Percentiles rank a stretch among this genome's conserved stretches.
These are phyloP conservation scores for Hyles euphorbiae DNA, from an alignment of 1,140 invertebrate genomes.

Conservation along the genomic window DNA sequence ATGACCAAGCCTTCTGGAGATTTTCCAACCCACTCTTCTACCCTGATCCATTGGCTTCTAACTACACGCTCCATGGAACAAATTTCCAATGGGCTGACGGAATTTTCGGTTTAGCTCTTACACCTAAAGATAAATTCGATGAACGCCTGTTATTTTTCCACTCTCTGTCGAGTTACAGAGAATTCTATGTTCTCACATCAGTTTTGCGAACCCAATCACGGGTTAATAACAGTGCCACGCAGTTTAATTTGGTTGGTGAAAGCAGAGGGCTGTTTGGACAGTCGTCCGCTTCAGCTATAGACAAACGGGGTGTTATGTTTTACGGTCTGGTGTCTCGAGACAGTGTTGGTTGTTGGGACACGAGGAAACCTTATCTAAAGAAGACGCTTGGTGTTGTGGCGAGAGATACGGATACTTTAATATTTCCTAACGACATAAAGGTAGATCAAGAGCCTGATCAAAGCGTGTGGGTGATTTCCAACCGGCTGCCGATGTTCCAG, in stretches of 20 bases:
- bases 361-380: slow-evolving; percentile 80
- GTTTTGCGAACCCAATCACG: slow-evolving; percentile 78
- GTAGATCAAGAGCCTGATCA: slow-evolving; percentile 82
- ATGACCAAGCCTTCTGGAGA: slow-evolving; percentile 81
- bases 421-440: slow-evolving; percentile 88
- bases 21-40: slow-evolving; percentile 85
- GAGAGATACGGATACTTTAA: slow-evolving; percentile 76
- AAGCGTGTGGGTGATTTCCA: slow-evolving; percentile 85
- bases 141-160: slow-evolving; percentile 85
- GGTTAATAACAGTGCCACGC: slow-evolving; percentile 72
- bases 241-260: slow-evolving; percentile 80
- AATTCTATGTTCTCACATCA: slow-evolving; percentile 83
- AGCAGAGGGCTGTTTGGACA: slow-evolving; percentile 80
- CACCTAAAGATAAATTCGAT: slow-evolving; percentile 73
- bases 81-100: slow-evolving; percentile 90
- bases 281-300: slow-evolving; percentile 82
- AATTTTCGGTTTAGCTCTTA: slow-evolving; percentile 84
- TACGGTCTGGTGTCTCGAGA: slow-evolving; percentile 85
- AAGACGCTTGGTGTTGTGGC: slow-evolving; percentile 79
- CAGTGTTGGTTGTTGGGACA: slow-evolving; percentile 88
- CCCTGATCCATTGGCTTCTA: slow-evolving; percentile 84
- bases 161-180: slow-evolving; percentile 85
- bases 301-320: slow-evolving; percentile 83
- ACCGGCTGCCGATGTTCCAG: slow-evolving; percentile 83
- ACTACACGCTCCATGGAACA: slow-evolving; percentile 81